phyloP scores from a whole-genome alignment of 2,888 invertebrate species.

The Tineola bisselliella region DNA sequence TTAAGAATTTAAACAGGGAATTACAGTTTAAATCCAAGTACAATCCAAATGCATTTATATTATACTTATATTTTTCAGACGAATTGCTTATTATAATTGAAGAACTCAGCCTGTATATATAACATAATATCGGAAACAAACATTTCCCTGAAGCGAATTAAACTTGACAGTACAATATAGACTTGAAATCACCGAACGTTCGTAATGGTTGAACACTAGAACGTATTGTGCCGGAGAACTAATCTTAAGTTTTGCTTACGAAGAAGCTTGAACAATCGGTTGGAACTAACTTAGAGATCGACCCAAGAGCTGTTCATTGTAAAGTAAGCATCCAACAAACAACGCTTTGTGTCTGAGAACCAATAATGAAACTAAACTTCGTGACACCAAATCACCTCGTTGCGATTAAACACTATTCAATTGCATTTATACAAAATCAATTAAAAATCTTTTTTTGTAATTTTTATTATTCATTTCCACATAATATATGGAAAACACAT shows the following conservation, averaged over 20 bases:
- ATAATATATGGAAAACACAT: too few species aligned
- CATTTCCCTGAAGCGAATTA: background rate
- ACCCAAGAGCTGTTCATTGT: slow-evolving; percentile 23
- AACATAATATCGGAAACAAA: background rate
- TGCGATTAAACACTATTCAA: background rate
- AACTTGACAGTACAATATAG: background rate
- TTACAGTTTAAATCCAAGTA: too few species aligned
- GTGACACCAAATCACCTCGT: background rate
- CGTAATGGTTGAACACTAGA: slow-evolving; percentile 11
- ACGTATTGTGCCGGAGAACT: slow-evolving; percentile 23
- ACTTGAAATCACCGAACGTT: slow-evolving; percentile 2
- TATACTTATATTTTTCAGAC: too few species aligned
- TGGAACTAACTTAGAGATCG: slow-evolving; percentile 28
- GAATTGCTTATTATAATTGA: too few species aligned
- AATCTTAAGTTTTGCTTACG: slow-evolving; percentile 35
- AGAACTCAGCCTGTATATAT: too few species aligned
- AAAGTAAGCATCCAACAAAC: slow-evolving; percentile 11
- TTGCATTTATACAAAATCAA: background rate
- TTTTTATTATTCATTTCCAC: too few species aligned
- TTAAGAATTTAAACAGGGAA: too few species aligned
- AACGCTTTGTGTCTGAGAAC: slow-evolving; percentile 8
- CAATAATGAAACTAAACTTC: slow-evolving; percentile 12
- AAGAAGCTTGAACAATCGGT: slow-evolving; percentile 23
- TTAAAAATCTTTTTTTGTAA: background rate
- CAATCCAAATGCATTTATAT: too few species aligned